phyloP scores from a whole-genome alignment of 2,888 invertebrate genomes.

The Imbricaverruca yamaguchii region DNA sequence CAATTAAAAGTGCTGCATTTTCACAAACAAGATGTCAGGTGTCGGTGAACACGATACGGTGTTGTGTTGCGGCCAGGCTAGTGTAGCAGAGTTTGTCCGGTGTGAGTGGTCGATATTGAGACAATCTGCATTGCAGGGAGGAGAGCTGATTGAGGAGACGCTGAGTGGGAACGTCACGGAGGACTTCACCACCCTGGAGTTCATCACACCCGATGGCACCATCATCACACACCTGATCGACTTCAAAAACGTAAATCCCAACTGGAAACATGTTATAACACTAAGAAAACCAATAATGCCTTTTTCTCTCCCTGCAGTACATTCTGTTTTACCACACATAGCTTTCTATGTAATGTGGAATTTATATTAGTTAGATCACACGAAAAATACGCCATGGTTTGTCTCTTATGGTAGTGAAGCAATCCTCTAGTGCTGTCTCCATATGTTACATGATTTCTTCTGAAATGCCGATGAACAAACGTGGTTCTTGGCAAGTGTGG shows the following conservation, averaged over 20 bases:
- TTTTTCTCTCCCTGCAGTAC: background rate
- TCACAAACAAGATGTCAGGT: background rate
- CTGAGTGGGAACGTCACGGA: constrained; percentile 85
- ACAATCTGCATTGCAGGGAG: constrained; percentile 58
- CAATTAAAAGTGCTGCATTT: background rate
- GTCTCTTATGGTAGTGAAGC: too few species aligned
- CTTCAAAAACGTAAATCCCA: constrained; percentile 75
- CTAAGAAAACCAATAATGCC: background rate
- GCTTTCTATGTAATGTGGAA: background rate
- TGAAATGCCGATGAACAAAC: too few species aligned
- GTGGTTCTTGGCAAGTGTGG: too few species aligned
- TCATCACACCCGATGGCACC: constrained; percentile 83
- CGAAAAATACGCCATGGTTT: too few species aligned
- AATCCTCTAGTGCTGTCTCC: too few species aligned
- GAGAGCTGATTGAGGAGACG: constrained; percentile 86
- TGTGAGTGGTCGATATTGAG: background rate
- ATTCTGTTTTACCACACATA: constrained; percentile 19
- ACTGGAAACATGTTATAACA: too few species aligned
- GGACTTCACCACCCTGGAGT: constrained; percentile 80
- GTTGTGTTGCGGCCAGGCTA: background rate
- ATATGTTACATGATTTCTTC: too few species aligned
- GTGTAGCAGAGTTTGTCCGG: background rate
- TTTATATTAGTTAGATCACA: too few species aligned
- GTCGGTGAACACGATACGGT: background rate
- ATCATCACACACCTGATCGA: constrained; percentile 86